Evolutionary conservation across 1,140 invertebrate genomes (phyloP).

Genomic region (Zaprionus gabonicus): DNA sequence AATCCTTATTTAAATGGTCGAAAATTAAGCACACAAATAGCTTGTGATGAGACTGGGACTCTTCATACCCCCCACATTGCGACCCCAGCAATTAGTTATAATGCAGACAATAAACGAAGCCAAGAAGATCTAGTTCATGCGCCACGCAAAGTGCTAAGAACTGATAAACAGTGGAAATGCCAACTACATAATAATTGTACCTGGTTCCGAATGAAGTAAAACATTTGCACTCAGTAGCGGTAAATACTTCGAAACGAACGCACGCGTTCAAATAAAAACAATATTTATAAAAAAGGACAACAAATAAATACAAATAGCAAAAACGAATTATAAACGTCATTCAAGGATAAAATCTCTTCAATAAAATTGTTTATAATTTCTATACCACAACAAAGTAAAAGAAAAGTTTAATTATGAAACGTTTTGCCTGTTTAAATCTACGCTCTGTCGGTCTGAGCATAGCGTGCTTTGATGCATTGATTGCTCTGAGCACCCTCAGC

Average conservation of each 20-base stretch:
- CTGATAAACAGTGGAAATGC: constrained; percentile 30
- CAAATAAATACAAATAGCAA: neutral
- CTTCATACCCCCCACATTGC: neutral
- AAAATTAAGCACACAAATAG: neutral
- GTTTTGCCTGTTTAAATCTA: constrained; percentile 75
- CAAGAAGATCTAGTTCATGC: constrained; percentile 46
- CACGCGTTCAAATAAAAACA: constrained; percentile 44
- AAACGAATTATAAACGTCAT: neutral
- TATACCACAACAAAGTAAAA: neutral
- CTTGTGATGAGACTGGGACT: neutral
- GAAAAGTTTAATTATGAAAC: constrained; percentile 58
- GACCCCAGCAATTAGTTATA: constrained; percentile 11
- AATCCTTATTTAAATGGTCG: constrained; percentile 15
- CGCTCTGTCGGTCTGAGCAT: constrained; percentile 70
- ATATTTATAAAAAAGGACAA: constrained; percentile 32
- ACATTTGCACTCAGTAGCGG: constrained; percentile 57
- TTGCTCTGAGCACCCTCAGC: constrained; percentile 54
- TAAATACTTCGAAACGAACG: constrained; percentile 50
- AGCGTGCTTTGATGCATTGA: constrained; percentile 64
- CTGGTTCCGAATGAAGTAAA: constrained; percentile 50
- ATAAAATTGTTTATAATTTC: neutral
- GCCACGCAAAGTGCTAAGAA: constrained; percentile 21
- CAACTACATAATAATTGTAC: constrained; percentile 57
- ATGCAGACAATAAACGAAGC: constrained; percentile 21
- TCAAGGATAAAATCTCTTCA: neutral